Evolutionary conservation across 2,888 invertebrate genomes (phyloP).

Genomic region (Yponomeuta malinellus): DNA sequence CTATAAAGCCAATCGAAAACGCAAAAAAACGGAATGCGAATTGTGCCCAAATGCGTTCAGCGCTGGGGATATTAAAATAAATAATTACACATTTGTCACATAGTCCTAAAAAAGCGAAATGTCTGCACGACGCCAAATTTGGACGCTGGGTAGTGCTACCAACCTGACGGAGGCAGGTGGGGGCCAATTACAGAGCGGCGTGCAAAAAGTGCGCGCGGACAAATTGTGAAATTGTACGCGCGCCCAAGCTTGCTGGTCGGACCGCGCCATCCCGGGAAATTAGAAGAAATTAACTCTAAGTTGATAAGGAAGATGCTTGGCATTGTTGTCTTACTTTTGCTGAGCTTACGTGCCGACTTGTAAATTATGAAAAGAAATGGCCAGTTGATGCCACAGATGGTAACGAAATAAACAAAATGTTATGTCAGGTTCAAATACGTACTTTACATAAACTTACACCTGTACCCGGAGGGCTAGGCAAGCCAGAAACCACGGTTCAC

Average conservation of each 20-base stretch:
- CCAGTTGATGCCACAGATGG: too few species aligned
- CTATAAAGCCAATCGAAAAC: constrained; percentile 40
- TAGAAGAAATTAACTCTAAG: neutral
- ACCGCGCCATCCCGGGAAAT: neutral
- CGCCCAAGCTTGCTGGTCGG: constrained; percentile 16
- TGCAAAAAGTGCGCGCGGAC: constrained; percentile 67
- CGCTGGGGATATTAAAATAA: constrained; percentile 67
- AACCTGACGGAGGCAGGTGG: constrained; percentile 54
- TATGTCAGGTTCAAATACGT: too few species aligned
- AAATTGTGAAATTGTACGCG: constrained; percentile 72
- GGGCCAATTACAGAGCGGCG: constrained; percentile 58
- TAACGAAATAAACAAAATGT: too few species aligned
- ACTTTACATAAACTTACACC: too few species aligned
- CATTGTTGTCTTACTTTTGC: too few species aligned
- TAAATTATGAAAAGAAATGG: too few species aligned
- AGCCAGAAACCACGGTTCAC: too few species aligned
- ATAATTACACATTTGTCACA: constrained; percentile 76
- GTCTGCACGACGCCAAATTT: constrained; percentile 59
- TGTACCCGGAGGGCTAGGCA: too few species aligned
- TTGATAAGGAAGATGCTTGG: too few species aligned
- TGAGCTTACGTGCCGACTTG: too few species aligned
- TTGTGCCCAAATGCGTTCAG: constrained; percentile 62
- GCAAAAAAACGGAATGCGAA: constrained; percentile 54
- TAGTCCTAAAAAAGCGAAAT: constrained; percentile 65
- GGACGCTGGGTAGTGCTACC: constrained; percentile 43